A percentile compares a stretch with the other conserved stretches of the same genome.
phyloP scores from a whole-genome alignment of 1,140 invertebrate species.

The Neodiprion pinetum region DNA sequence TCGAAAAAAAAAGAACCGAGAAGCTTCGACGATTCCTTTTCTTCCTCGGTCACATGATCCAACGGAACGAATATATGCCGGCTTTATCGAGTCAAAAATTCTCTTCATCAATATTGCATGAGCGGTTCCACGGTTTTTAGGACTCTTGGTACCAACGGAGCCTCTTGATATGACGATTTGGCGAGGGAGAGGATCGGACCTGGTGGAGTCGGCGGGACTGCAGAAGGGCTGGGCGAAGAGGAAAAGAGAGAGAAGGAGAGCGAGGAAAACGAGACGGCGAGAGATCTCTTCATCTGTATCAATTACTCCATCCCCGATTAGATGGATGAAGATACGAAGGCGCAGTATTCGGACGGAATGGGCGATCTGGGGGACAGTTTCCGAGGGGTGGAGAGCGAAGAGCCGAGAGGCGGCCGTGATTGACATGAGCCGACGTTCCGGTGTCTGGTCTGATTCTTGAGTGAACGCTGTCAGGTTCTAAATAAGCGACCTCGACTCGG shows the following conservation, averaged over 20 bases:
- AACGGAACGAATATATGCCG: not conserved
- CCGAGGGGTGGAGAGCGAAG: conserved; percentile 11
- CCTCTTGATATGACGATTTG: not conserved
- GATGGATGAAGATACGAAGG: conserved; percentile 58
- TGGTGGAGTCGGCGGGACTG: no score
- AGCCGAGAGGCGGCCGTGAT: conserved; percentile 46
- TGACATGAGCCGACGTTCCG: conserved; percentile 53
- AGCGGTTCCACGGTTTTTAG: not conserved
- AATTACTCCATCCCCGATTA: conserved; percentile 62
- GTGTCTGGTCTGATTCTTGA: conserved; percentile 55
- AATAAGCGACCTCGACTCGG: conserved; percentile 51
- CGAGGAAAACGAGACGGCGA: conserved; percentile 23
- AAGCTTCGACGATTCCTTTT: no score
- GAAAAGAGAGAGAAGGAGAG: conserved; percentile 2
- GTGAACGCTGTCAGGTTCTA: conserved; percentile 58
- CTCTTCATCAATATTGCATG: conserved; percentile 5
- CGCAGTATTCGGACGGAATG: conserved; percentile 4
- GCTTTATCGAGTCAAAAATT: not conserved
- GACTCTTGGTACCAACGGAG: not conserved
- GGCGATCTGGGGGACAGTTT: not conserved
- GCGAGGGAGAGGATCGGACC: not conserved
- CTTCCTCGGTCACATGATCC: not conserved
- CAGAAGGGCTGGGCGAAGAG: conserved; percentile 17
- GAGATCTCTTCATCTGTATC: conserved; percentile 62
- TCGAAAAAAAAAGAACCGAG: no score